A percentile compares a stretch with the other conserved stretches of the same genome.
Evolutionary conservation across 2,113 vertebrate species (phyloP).

Genomic region (Periophthalmodon schlosseri): DNA sequence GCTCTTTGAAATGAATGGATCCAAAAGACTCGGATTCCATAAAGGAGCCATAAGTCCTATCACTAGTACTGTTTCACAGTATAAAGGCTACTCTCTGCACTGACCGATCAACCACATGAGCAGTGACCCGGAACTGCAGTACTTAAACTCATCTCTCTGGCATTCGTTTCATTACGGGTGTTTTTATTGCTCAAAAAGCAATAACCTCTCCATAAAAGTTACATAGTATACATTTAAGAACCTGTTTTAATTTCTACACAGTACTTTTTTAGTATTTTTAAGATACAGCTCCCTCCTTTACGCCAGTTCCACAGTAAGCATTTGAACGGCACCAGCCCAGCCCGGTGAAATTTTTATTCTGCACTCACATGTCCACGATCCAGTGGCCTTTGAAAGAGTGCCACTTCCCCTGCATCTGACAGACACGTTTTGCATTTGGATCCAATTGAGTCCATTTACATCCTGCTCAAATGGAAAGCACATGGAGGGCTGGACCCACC

Average conservation of each 20-base stretch:
- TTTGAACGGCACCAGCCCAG: conserved; percentile 63
- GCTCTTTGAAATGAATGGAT: too few relatives aligned
- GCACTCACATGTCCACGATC: conserved; percentile 70
- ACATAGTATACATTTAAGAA: too few relatives aligned
- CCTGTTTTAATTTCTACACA: not conserved
- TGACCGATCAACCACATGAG: too few relatives aligned
- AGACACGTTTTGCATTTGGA: conserved; percentile 80
- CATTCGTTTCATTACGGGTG: too few relatives aligned
- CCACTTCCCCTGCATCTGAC: conserved; percentile 72
- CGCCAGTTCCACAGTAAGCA: conserved; percentile 61
- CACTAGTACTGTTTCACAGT: too few relatives aligned
- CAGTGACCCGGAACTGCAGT: too few relatives aligned
- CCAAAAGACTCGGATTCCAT: too few relatives aligned
- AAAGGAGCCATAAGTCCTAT: too few relatives aligned
- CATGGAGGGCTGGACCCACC: conserved; percentile 72
- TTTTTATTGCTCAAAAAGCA: too few relatives aligned
- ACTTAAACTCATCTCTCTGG: too few relatives aligned
- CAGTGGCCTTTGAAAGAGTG: conserved; percentile 75
- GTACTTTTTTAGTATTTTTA: conserved; percentile 15
- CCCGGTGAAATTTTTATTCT: conserved; percentile 70
- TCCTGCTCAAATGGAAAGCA: conserved; percentile 79
- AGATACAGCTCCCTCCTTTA: conserved; percentile 59
- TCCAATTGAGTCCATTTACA: conserved; percentile 81
- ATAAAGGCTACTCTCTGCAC: too few relatives aligned
- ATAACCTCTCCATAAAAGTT: too few relatives aligned